Conservation (phyloP, 2,113 vertebrate genomes). For the Ciconia maguari region DNA sequence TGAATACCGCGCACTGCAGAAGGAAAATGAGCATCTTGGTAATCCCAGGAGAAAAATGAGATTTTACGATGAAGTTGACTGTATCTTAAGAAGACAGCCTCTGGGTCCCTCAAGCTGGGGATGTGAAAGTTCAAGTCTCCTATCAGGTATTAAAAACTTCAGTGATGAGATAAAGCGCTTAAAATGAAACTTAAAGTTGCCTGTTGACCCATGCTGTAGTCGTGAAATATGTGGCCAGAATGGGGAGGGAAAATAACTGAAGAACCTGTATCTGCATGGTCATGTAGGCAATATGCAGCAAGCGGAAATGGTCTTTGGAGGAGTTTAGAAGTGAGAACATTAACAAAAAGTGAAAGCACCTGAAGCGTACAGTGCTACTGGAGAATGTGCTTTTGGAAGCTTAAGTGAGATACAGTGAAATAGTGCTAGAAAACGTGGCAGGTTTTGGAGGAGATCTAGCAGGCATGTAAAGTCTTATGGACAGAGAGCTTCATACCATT, state of each 20-base stretch:
- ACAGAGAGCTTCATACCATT: background rate
- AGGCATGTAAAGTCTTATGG: background rate
- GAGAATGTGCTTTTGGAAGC: background rate
- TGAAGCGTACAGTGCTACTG: accelerated
- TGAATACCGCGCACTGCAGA: constrained; percentile 83
- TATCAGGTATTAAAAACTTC: constrained; percentile 14
- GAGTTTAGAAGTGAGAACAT: background rate
- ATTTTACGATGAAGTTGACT: constrained; percentile 88
- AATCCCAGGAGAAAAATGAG: constrained; percentile 81
- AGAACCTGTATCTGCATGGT: background rate
- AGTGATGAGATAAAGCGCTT: background rate
- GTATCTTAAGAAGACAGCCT: constrained; percentile 73
- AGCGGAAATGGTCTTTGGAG: background rate
- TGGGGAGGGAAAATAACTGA: background rate
- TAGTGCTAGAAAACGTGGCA: background rate
- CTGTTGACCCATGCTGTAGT: background rate
- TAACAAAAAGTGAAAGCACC: background rate
- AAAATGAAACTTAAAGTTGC: background rate
- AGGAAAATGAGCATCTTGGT: constrained; percentile 74
- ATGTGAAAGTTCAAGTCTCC: constrained; percentile 41
- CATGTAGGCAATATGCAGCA: background rate
- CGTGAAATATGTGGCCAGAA: background rate
- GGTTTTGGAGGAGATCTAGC: background rate
- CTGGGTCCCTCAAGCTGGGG: constrained; percentile 23
- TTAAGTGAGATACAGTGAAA: background rate